These are phyloP conservation scores for Mimachlamys varia DNA, from an alignment of 2,888 invertebrate genomes.

Conservation along the genomic window DNA sequence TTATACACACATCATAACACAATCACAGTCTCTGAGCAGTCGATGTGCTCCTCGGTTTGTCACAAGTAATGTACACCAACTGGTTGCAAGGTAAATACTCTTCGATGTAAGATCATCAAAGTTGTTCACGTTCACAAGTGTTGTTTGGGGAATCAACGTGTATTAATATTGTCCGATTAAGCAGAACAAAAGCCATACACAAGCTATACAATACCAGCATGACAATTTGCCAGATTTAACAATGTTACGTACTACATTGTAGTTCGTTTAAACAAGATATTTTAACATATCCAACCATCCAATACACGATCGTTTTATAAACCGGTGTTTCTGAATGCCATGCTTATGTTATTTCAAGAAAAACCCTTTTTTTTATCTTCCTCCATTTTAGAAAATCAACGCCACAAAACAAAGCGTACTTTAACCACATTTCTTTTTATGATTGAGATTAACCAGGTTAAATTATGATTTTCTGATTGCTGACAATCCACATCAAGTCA, in stretches of 20 bases:
- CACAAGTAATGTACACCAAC: background rate
- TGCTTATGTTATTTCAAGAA: too few species aligned
- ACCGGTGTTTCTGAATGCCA: too few species aligned
- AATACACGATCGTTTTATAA: too few species aligned
- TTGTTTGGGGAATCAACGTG: background rate
- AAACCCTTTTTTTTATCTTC: too few species aligned
- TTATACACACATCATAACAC: background rate
- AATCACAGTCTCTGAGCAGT: background rate
- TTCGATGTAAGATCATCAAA: background rate
- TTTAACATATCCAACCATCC: background rate
- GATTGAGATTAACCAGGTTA: too few species aligned
- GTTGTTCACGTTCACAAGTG: background rate
- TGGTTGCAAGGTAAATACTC: background rate
- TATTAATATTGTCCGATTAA: background rate
- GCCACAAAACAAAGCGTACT: too few species aligned
- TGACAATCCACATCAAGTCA: too few species aligned
- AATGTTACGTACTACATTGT: background rate
- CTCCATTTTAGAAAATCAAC: too few species aligned
- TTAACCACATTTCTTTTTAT: too few species aligned
- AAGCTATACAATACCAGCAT: background rate
- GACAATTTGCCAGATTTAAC: background rate
- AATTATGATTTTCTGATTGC: too few species aligned
- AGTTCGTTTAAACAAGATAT: background rate
- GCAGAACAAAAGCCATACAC: background rate
- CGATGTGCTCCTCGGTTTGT: background rate